Evolutionary conservation across 2,888 invertebrate genomes (phyloP).

Genomic region (Laspeyria flexula): DNA sequence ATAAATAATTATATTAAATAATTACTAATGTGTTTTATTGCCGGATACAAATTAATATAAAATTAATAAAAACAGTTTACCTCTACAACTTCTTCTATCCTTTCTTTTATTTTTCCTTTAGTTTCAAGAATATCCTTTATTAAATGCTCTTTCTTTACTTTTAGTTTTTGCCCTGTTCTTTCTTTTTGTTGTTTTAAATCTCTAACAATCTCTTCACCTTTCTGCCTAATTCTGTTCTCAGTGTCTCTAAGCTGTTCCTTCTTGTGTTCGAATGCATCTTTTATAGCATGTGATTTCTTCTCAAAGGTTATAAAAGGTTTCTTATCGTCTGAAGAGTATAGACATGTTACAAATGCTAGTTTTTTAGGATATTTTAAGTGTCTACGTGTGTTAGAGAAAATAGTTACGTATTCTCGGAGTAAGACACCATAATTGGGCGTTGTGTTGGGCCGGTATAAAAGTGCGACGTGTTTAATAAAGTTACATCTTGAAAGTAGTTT

Average conservation of each 20-base stretch:
- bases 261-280: slow-evolving; percentile 87
- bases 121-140: slow-evolving; percentile 90
- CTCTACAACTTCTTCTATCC: slow-evolving; percentile 91
- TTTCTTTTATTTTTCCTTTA: slow-evolving; percentile 89
- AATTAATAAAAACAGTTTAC: slow-evolving; percentile 56
- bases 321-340: slow-evolving; percentile 71
- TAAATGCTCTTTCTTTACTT: slow-evolving; percentile 87
- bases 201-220: slow-evolving; percentile 74
- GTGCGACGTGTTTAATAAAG: slow-evolving; percentile 56
- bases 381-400: slow-evolving; percentile 45
- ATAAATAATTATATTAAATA: too few species aligned
- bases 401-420: slow-evolving; percentile 46
- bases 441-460: slow-evolving; percentile 42
- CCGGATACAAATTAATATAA: too few species aligned
- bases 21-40: too few species aligned
- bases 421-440: slow-evolving; percentile 45
- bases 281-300: slow-evolving; percentile 81
- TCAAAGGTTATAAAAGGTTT: slow-evolving; percentile 72
- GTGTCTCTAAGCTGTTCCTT: slow-evolving; percentile 87
- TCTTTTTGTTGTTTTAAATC: slow-evolving; percentile 78
- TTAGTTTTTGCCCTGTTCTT: slow-evolving; percentile 74
- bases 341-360: slow-evolving; percentile 54
- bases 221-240: slow-evolving; percentile 81
- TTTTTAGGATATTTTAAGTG: slow-evolving; percentile 45
- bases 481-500: slow-evolving; percentile 56